Evolutionary conservation across 2,113 vertebrate genomes (phyloP), one percentile per base, ranked within the genome.

Genomic region (Eleginops maclovinus): DNA sequence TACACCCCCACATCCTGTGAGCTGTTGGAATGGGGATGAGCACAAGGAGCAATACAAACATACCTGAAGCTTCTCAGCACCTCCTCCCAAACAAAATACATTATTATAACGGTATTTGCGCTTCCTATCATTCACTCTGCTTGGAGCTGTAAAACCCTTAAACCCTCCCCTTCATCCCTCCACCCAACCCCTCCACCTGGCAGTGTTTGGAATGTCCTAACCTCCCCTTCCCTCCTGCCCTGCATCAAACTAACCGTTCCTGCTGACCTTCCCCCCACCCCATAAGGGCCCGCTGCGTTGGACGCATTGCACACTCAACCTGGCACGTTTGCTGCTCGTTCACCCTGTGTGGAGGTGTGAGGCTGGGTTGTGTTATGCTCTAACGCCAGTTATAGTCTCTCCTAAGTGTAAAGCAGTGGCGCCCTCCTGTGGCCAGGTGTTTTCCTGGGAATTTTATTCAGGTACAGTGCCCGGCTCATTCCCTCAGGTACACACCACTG

Each of bases 381-480:
- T 95, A 95, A 95, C 89, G 88, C 93, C 86, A 85, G 90, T 94
- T 95, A 92, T 92, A 95, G 95, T 95, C 93, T 95, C 95, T 95
- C 93, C 95, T 87, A 95, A 95, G 94, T 95, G 94, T 95, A 95
- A 95, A 92, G 93, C 93, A 87, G 92, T 94, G 93, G 91, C 91
- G 90, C 95, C 95, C 86, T 95, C 95, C 95, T 95, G 95, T 94
- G 95, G 95, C 88, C 95, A 95, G 90, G 94, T 95, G 88, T 95
- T 95, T 95, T 95, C 95, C 94, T 95, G 95, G 95, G 94, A 95
- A 86, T 95, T 95, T 95, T 95, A 94, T 87, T 94, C 93, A 95
- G 94, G 94, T 94, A 94, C 91, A 91, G 93, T 94, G 84, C 79
- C 87, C 93, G 75, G 87, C 89, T 93, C 82, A 84, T 89, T 89